Percentiles rank a stretch among this genome's conserved stretches.
These are phyloP conservation scores for Actinia equina DNA, from an alignment of 64 coral and sea anemone genomes.

Conservation along the genomic window DNA sequence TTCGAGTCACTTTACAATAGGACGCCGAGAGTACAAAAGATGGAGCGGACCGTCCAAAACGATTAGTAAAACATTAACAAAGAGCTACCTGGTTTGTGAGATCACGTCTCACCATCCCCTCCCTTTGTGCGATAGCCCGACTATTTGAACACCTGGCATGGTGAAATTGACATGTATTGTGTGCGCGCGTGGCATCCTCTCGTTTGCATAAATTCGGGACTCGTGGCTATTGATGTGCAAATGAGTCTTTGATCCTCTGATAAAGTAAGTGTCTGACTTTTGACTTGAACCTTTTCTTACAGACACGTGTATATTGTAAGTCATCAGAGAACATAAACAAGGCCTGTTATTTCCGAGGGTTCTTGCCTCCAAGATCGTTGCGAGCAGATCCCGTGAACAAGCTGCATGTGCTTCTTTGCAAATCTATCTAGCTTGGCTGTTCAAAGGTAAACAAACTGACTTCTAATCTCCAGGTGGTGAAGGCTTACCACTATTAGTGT, in stretches of 20 bases:
- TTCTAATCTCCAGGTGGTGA: background rate
- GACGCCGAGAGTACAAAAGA: background rate
- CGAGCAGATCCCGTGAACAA: background rate
- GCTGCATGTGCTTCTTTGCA: background rate
- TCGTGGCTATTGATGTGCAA: conserved; percentile 20
- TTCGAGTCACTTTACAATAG: background rate
- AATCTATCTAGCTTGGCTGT: background rate
- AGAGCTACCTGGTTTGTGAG: background rate
- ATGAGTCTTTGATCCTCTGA: background rate
- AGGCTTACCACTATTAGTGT: background rate
- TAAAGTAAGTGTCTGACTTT: conserved; percentile 4
- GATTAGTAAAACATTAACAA: background rate
- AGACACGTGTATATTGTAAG: conserved; percentile 12
- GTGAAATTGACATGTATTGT: conserved; percentile 13
- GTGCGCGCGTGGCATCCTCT: background rate
- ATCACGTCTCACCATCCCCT: background rate
- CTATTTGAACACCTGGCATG: conserved; percentile 1
- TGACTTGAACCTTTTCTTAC: background rate
- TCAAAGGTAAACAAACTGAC: conserved; percentile 1
- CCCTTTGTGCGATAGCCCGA: background rate
- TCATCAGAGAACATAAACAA: background rate
- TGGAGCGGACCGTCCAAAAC: background rate
- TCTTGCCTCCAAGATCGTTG: background rate
- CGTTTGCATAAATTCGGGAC: conserved; percentile 12
- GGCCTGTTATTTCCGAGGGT: background rate